Evolutionary conservation across 2,888 invertebrate species (phyloP).

Genomic region (Altica lythri): DNA sequence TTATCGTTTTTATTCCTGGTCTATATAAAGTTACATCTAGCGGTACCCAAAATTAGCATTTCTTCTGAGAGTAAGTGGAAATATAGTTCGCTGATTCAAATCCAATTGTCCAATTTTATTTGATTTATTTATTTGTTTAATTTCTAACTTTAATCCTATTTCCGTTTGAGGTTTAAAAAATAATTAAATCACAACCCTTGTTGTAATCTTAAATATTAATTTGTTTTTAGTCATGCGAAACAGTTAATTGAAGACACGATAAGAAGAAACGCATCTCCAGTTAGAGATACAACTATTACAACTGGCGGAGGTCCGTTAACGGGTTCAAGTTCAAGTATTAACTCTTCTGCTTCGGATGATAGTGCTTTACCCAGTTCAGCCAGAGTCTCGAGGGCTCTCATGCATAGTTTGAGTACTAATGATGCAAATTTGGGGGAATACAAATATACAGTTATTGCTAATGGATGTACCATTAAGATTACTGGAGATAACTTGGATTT

Average conservation of each 20-base stretch:
- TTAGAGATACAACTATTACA: slow-evolving; percentile 65
- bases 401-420: slow-evolving; percentile 82
- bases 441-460: slow-evolving; percentile 82
- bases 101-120: too few species aligned
- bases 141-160: too few species aligned
- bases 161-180: too few species aligned
- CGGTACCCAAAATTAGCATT: too few species aligned
- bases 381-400: slow-evolving; percentile 65
- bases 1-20: too few species aligned
- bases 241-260: slow-evolving; percentile 95
- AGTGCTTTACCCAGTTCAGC: slow-evolving; percentile 59
- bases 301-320: slow-evolving; percentile 60
- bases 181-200: too few species aligned
- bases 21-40: too few species aligned
- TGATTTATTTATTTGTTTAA: too few species aligned
- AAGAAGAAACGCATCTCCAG: slow-evolving; percentile 91
- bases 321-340: slow-evolving; percentile 78
- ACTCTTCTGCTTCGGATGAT: slow-evolving; percentile 74
- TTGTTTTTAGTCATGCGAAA: slow-evolving; percentile 84
- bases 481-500: slow-evolving; percentile 84
- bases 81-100: too few species aligned
- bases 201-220: too few species aligned
- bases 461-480: slow-evolving; percentile 82
- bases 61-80: too few species aligned
- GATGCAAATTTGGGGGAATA: slow-evolving; percentile 86